Conservation (phyloP, 2,888 invertebrate genomes). For the Leucania comma region DNA sequence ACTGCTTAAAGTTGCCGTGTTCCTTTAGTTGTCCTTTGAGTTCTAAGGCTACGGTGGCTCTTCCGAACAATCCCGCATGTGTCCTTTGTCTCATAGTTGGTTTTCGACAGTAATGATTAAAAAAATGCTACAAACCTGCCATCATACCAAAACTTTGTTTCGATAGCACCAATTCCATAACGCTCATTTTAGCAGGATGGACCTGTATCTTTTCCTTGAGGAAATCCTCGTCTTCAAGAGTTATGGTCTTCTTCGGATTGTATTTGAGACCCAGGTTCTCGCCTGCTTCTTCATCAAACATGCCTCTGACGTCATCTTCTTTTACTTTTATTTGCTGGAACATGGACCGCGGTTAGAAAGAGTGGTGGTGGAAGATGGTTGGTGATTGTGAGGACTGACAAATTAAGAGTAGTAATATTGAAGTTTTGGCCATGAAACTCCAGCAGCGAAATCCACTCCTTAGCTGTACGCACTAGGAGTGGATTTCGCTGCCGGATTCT, state of each 20-base stretch:
- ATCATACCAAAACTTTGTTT: neutral
- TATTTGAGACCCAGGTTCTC: slow-evolving; percentile 74
- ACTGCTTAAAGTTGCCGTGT: no score
- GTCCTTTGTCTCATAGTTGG: no score
- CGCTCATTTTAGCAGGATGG: neutral
- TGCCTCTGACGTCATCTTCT: slow-evolving; percentile 74
- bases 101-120: no score
- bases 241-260: slow-evolving; percentile 78
- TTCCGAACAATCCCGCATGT: no score
- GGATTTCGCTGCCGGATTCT: no score
- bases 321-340: slow-evolving; percentile 75
- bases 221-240: slow-evolving; percentile 62
- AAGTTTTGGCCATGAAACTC: no score
- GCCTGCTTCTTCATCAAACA: slow-evolving; percentile 74
- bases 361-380: neutral
- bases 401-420: no score
- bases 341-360: neutral
- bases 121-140: slow-evolving; percentile 18
- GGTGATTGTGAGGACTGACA: no score
- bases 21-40: no score
- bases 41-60: no score
- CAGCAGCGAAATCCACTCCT: no score
- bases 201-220: slow-evolving; percentile 14
- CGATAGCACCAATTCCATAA: slow-evolving; percentile 7
- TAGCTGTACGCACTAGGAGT: no score